Evolutionary conservation across 2,113 vertebrate genomes (phyloP).

Genomic region (Hemicordylus capensis): DNA sequence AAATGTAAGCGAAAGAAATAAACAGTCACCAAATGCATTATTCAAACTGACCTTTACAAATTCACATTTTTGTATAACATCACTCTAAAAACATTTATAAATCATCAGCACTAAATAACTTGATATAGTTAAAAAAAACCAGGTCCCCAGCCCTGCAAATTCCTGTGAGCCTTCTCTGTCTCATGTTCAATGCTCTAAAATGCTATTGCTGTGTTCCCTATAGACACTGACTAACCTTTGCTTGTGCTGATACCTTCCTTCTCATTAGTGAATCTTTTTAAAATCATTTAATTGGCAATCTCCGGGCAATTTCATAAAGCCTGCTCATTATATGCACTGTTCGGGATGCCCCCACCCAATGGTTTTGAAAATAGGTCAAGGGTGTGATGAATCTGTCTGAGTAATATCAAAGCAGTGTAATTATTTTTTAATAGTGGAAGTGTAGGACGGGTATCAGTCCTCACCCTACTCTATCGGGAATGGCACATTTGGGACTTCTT

Average conservation of each 20-base stretch:
- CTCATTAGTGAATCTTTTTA: conserved; percentile 64
- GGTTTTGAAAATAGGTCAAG: conserved; percentile 71
- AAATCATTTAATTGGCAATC: conserved; percentile 71
- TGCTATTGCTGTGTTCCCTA: conserved; percentile 47
- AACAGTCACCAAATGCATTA: background rate
- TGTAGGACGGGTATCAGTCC: background rate
- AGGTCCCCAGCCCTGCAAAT: background rate
- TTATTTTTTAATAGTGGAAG: background rate
- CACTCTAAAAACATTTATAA: conserved; percentile 31
- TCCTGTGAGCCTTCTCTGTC: conserved; percentile 4
- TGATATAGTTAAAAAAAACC: conserved; percentile 8
- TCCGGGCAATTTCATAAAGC: conserved; percentile 58
- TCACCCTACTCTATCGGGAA: background rate
- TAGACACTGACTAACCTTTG: conserved; percentile 51
- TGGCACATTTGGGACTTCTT: background rate
- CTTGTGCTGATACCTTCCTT: conserved; percentile 42
- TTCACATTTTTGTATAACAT: background rate
- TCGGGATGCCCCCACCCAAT: conserved; percentile 43
- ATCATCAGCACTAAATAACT: conserved; percentile 4
- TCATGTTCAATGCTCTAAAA: conserved; percentile 24
- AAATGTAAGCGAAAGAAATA: background rate
- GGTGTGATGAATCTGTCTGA: conserved; percentile 33
- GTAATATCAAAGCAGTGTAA: conserved; percentile 20
- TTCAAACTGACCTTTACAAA: conserved; percentile 2
- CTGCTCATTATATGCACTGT: conserved; percentile 39